A percentile compares a stretch with the other conserved stretches of the same genome.
phyloP scores from a whole-genome alignment of 2,113 vertebrate genomes.

The Seriola rivoliana region DNA sequence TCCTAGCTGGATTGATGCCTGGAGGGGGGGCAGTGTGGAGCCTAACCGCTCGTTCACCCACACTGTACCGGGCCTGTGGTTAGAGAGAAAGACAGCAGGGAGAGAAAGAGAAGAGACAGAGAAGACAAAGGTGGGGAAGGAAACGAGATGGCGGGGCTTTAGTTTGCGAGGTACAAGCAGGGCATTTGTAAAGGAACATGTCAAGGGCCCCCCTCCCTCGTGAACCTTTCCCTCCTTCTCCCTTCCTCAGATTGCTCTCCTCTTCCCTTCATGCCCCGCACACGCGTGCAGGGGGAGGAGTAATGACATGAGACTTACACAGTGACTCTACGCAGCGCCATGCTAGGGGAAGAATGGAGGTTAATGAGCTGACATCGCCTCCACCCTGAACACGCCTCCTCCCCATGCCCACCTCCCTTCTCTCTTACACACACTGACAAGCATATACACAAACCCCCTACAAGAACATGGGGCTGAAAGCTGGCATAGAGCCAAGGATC shows the following conservation, averaged over 20 bases:
- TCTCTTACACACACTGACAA: constrained; percentile 64
- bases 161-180: constrained; percentile 77
- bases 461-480: constrained; percentile 43
- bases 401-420: constrained; percentile 50
- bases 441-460: constrained; percentile 52
- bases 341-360: constrained; percentile 74
- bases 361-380: constrained; percentile 82
- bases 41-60: constrained; percentile 81
- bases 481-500: constrained; percentile 59
- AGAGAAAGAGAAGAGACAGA: constrained; percentile 69
- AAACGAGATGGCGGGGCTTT: constrained; percentile 78
- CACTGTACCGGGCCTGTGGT: constrained; percentile 84
- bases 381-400: constrained; percentile 69
- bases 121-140: constrained; percentile 75
- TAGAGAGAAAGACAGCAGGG: constrained; percentile 71
- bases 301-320: constrained; percentile 78
- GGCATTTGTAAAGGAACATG: constrained; percentile 78
- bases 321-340: constrained; percentile 63
- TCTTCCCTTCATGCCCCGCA: constrained; percentile 42
- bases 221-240: constrained; percentile 47
- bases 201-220: constrained; percentile 31
- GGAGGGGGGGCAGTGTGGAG: constrained; percentile 79
- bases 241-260: constrained; percentile 37
- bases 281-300: constrained; percentile 69
- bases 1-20: constrained; percentile 83